Conservation (phyloP, 1,140 invertebrate genomes). For the Drosophila sulfurigaster region DNA sequence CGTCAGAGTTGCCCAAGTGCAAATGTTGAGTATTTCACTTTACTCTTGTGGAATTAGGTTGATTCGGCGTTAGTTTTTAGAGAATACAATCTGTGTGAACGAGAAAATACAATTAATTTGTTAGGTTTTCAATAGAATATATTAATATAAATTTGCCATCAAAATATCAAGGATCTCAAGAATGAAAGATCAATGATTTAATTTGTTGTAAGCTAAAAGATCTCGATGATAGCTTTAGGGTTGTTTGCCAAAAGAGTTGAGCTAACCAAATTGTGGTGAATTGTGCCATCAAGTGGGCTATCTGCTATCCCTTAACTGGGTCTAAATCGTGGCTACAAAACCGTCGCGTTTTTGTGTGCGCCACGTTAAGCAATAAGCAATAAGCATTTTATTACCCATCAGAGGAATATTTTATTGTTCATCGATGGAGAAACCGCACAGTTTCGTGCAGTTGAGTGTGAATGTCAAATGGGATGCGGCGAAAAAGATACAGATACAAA, state of each 20-base stretch:
- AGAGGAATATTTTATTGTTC: conserved; percentile 74
- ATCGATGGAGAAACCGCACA: conserved; percentile 32
- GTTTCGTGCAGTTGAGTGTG: conserved; percentile 45
- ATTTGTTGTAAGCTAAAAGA: not conserved
- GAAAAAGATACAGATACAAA: conserved; percentile 23
- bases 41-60: no score
- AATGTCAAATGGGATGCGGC: conserved; percentile 55
- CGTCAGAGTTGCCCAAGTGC: no score
- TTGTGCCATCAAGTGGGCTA: conserved; percentile 3
- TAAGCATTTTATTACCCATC: conserved; percentile 78
- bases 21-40: no score
- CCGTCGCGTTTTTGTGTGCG: conserved; percentile 4
- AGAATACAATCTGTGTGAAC: no score
- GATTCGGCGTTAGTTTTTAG: no score
- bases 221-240: not conserved
- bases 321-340: conserved; percentile 8
- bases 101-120: no score
- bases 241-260: not conserved
- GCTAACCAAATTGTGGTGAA: conserved; percentile 3
- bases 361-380: conserved; percentile 53
- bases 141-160: no score
- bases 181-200: no score
- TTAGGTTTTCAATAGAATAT: no score
- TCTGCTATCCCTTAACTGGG: not conserved
- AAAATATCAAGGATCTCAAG: no score